phyloP scores from a whole-genome alignment of 1,140 invertebrate genomes.

The Drosophila kikkawai region DNA sequence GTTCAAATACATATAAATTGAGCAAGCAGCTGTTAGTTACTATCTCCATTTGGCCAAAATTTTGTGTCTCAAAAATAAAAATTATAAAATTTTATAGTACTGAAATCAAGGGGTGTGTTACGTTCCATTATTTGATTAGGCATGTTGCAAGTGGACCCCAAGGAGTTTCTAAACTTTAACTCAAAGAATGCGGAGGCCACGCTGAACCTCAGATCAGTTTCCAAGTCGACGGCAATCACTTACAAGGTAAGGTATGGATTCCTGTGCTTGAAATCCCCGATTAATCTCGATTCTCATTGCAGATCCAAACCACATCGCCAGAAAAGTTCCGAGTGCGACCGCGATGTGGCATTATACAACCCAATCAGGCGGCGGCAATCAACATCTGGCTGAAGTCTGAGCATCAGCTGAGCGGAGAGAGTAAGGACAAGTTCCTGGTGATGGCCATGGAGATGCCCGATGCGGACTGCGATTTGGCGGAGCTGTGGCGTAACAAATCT shows the following conservation, averaged over 20 bases:
- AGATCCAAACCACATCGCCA: constrained; percentile 86
- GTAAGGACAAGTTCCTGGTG: constrained; percentile 81
- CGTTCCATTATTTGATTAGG: constrained; percentile 42
- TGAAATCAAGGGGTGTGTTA: not conserved
- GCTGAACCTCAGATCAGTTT: constrained; percentile 44
- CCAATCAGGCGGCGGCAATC: constrained; percentile 84
- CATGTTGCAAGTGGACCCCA: constrained; percentile 85
- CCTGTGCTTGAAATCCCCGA: too few relatives aligned
- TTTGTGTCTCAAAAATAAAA: constrained; percentile 10
- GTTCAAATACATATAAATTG: constrained; percentile 11
- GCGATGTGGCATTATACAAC: constrained; percentile 90
- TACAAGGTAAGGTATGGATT: constrained; percentile 61
- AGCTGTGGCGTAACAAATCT: constrained; percentile 62
- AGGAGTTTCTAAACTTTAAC: constrained; percentile 90
- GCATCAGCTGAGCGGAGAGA: constrained; percentile 49
- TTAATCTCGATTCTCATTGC: constrained; percentile 43
- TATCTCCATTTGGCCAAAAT: constrained; percentile 17
- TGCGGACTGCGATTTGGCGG: constrained; percentile 43
- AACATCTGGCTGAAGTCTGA: constrained; percentile 73
- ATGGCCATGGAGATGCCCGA: constrained; percentile 57
- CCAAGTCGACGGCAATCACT: constrained; percentile 38
- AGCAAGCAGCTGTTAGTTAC: constrained; percentile 16
- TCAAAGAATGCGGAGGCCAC: constrained; percentile 58
- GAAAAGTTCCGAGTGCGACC: constrained; percentile 96
- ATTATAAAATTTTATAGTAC: constrained; percentile 11